Evolutionary conservation across 2,113 vertebrate species (phyloP).

Genomic region (Coturnix japonica): DNA sequence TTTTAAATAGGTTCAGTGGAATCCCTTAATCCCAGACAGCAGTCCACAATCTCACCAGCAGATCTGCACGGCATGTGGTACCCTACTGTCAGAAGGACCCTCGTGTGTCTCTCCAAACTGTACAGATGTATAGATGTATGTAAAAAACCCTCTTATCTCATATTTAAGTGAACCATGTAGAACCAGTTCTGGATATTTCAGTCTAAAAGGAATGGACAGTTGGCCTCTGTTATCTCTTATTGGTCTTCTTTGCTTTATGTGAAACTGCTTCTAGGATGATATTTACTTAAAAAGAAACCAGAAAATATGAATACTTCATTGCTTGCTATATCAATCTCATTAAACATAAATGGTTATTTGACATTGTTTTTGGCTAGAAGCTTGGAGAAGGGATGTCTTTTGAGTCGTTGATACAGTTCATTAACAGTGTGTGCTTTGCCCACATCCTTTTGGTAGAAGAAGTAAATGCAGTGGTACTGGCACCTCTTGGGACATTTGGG

Average conservation of each 20-base stretch:
- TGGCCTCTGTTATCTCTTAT: not conserved
- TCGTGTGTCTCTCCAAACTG: slow-evolving; percentile 97
- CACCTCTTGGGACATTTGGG: not conserved
- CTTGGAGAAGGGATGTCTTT: not conserved
- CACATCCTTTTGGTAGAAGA: not conserved
- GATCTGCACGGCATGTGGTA: slow-evolving; percentile 99
- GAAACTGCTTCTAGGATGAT: not conserved
- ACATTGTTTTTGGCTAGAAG: not conserved
- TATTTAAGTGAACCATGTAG: not conserved
- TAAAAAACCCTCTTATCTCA: not conserved
- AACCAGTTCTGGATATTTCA: not conserved
- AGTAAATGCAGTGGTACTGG: not conserved
- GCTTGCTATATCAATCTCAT: not conserved
- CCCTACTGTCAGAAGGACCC: slow-evolving; percentile 94
- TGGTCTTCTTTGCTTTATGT: not conserved
- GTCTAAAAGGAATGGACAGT: not conserved
- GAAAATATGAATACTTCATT: not conserved
- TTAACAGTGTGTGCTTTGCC: not conserved
- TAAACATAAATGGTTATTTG: slow-evolving; percentile 18
- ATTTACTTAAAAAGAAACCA: not conserved
- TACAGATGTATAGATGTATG: slow-evolving; percentile 98
- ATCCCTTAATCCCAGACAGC: slow-evolving; percentile 77
- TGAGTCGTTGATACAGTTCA: rapidly evolving
- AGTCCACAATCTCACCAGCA: slow-evolving; percentile 90
- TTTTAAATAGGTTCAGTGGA: slow-evolving; percentile 79